These are phyloP conservation scores for Porites rus DNA, from an alignment of 92 coral and sea anemone genomes.

Conservation along the genomic window DNA sequence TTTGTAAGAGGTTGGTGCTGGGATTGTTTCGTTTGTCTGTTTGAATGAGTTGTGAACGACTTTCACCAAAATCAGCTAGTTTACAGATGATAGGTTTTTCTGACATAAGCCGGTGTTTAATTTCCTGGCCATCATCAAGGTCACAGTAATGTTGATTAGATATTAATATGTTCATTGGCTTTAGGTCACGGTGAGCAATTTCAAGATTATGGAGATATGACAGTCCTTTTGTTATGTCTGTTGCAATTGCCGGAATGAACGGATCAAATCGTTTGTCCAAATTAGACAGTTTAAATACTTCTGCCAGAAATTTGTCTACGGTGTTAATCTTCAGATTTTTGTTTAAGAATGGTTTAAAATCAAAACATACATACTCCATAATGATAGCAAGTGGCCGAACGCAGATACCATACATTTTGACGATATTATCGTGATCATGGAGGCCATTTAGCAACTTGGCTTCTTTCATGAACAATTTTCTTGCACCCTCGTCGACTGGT, in stretches of 20 bases:
- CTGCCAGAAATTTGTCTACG: conserved; percentile 11
- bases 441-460: conserved; percentile 15
- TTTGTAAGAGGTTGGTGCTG: conserved; percentile 1
- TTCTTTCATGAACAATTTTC: conserved; percentile 40
- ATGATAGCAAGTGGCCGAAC: conserved; percentile 15
- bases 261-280: background rate
- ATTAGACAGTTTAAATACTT: background rate
- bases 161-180: conserved; percentile 31
- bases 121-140: background rate
- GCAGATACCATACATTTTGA: conserved; percentile 25
- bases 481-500: conserved; percentile 3
- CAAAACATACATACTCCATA: conserved; percentile 32
- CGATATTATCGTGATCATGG: conserved; percentile 15
- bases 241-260: conserved; percentile 25
- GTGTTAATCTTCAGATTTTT: background rate
- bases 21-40: conserved; percentile 18
- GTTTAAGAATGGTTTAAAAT: conserved; percentile 15
- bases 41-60: conserved; percentile 36
- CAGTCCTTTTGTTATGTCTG: conserved; percentile 34
- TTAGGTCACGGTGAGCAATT: conserved; percentile 32
- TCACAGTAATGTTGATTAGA: conserved; percentile 39
- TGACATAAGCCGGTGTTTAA: background rate
- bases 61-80: conserved; percentile 48
- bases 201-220: conserved; percentile 13
- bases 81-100: conserved; percentile 27